Conservation (phyloP, 2,888 invertebrate species). For the Oligia fasciuncula region DNA sequence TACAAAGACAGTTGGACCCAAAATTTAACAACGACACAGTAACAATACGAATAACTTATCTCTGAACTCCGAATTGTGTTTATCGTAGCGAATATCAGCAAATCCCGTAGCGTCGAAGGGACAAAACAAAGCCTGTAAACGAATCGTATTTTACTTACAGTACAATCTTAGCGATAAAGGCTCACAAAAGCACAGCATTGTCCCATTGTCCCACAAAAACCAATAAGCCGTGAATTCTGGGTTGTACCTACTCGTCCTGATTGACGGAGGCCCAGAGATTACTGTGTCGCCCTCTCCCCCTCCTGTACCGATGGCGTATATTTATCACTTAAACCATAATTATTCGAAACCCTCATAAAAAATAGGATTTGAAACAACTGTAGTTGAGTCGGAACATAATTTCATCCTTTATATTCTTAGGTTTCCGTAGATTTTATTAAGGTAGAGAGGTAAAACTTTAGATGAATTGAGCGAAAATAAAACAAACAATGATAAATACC, state of each 20-base stretch:
- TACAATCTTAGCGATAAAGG: conserved; percentile 59
- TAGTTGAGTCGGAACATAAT: conserved; percentile 37
- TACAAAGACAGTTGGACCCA: conserved; percentile 19
- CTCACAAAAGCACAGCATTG: conserved; percentile 61
- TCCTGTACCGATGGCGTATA: conserved; percentile 40
- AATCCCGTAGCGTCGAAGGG: conserved; percentile 34
- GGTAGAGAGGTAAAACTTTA: neutral
- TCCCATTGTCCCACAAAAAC: conserved; percentile 66
- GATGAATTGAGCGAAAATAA: neutral
- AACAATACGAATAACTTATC: conserved; percentile 42
- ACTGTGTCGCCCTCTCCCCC: conserved; percentile 44
- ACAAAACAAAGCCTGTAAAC: conserved; percentile 56
- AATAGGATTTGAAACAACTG: conserved; percentile 28
- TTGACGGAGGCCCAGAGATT: conserved; percentile 66
- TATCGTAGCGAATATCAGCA: conserved; percentile 35
- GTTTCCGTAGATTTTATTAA: conserved; percentile 23
- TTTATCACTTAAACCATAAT: conserved; percentile 52
- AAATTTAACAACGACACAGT: conserved; percentile 27
- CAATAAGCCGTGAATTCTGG: conserved; percentile 68
- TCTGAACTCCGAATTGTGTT: conserved; percentile 41
- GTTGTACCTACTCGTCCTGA: conserved; percentile 59
- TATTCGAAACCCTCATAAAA: conserved; percentile 51
- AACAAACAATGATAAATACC: neutral
- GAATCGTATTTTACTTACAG: conserved; percentile 57
- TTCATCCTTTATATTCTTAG: conserved; percentile 42